A percentile compares a stretch with the other conserved stretches of the same genome.
phyloP scores from a whole-genome alignment of 2,113 vertebrate species.

The Muntiacus reevesi region DNA sequence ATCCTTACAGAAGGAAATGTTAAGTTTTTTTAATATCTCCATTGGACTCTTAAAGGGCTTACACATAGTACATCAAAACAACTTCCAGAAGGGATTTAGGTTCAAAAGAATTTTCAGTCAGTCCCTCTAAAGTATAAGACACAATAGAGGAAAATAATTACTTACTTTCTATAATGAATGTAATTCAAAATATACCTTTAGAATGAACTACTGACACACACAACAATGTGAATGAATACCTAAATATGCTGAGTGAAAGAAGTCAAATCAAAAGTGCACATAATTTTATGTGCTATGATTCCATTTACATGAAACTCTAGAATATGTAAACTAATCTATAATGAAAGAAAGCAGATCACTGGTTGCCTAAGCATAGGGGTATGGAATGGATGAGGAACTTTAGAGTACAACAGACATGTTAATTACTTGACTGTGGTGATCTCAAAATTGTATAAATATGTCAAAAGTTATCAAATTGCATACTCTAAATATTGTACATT shows the following conservation, averaged over 20 bases:
- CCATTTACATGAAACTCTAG: neutral
- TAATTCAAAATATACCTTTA: conserved; percentile 2
- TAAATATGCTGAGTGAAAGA: conserved; percentile 8
- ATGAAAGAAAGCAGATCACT: neutral
- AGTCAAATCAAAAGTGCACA: neutral
- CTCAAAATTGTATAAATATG: neutral
- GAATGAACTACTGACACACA: neutral
- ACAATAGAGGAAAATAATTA: neutral
- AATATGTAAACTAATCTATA: neutral
- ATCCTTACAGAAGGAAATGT: neutral
- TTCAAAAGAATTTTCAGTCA: neutral
- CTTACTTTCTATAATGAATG: conserved; percentile 21
- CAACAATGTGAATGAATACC: neutral
- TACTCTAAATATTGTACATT: neutral
- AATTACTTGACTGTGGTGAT: conserved; percentile 11
- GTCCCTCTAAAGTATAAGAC: neutral
- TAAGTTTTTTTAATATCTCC: neutral
- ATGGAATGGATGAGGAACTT: neutral
- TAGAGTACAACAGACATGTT: neutral
- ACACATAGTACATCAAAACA: neutral
- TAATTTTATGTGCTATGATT: neutral
- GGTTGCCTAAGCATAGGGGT: neutral
- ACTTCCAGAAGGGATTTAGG: neutral
- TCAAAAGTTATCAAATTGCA: neutral
- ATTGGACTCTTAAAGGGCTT: neutral